phyloP scores from a whole-genome alignment of 2,888 invertebrate species.

The Tipula helvola region DNA sequence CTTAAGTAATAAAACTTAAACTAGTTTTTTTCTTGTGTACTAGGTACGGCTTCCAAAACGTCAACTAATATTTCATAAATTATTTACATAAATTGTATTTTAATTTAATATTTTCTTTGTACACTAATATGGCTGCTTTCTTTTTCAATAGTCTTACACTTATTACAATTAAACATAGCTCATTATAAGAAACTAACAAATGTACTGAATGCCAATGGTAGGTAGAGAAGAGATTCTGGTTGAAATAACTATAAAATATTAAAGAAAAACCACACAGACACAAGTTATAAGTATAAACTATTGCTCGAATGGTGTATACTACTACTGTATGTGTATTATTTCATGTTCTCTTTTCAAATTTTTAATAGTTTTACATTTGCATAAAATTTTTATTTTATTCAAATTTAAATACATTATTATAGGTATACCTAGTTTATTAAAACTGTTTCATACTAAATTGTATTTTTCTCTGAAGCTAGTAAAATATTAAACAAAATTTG shows the following conservation, averaged over 20 bases:
- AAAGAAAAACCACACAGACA: neutral
- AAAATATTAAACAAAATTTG: no score
- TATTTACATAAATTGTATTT: neutral
- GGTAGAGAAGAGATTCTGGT: neutral
- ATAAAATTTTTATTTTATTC: neutral
- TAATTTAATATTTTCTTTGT: neutral
- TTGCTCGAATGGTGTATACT: neutral
- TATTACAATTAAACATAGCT: neutral
- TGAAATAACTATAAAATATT: neutral
- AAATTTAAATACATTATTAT: neutral
- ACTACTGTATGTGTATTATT: neutral
- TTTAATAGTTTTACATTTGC: neutral
- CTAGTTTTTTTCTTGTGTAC: neutral
- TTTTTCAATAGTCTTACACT: neutral
- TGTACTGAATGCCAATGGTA: neutral
- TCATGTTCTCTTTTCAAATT: neutral
- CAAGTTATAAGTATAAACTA: neutral
- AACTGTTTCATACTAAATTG: no score
- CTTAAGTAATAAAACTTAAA: neutral
- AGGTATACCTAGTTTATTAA: neutral
- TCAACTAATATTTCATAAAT: neutral
- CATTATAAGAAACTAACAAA: neutral
- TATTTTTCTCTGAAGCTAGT: no score
- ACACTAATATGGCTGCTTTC: neutral
- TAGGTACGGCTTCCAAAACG: neutral